Evolutionary conservation across 2,797 vertebrate genomes (phyloP), one percentile per base, ranked within the genome.

Genomic region (Pseudochaenichthys georgianus): DNA sequence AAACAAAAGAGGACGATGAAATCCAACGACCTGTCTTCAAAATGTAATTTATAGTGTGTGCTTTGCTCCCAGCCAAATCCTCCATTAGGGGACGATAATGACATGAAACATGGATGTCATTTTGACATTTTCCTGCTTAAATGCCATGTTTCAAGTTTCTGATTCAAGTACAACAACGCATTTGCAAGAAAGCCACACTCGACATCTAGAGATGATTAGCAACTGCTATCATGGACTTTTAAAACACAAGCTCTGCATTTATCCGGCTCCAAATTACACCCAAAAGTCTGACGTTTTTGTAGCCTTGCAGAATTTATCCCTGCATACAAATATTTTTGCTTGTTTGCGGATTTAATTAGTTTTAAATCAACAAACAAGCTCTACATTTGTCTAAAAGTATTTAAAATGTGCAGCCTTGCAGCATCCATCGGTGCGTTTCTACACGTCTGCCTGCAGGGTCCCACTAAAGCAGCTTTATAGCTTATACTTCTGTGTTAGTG

Each of bases 1-100:
- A 34, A 73, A 65, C 41, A 70, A 74, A 54, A 66, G 46, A 9
- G 43, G 43, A 21, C 43, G 59, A 72, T 58, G 60, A 64, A 70
- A 71, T 73, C 15, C 46, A 69, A 64, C 16, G 19, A 41, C 19
- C 43, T 47, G 45, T 69, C 65, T 38, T 43, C 34, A 51, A 57
- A 47, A 48, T 4, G 10, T 52, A 60, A 62, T 28, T 73, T 28
- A 61, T 48, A 5, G 23, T 60, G 10, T 34, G 21, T 60, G 48
- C 47, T 55, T 63, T 28, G 2, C 54, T 61, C 12, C 34, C 63
- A 69, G 70, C 73, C 58, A 64, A 34, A 23, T 66, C 9, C 60
- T 70, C 70, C 73, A 73, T 74, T 61, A 57, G 28, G 8, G 9
- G 21, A 28, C 13, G 12, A 13, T 61, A 58, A 23, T 3, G 17